Conservation (phyloP, 2,888 invertebrate genomes). For the Drosophila rellima region DNA sequence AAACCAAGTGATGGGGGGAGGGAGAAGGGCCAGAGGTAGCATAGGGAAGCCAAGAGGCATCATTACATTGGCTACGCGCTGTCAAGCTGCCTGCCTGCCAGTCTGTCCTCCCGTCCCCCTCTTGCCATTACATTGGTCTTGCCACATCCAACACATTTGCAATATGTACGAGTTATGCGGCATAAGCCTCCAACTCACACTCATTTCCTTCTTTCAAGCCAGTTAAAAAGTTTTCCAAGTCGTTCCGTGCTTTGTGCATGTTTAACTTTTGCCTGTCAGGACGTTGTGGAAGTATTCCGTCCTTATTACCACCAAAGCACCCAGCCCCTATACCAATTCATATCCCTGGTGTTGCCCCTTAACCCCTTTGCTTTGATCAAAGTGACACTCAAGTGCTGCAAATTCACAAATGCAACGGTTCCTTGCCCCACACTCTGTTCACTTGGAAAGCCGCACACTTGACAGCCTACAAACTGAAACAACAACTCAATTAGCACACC, state of each 20-base stretch:
- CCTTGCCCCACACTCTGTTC: slow-evolving; percentile 2
- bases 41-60: slow-evolving; percentile 56
- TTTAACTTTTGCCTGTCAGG: slow-evolving; percentile 70
- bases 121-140: slow-evolving; percentile 14
- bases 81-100: slow-evolving; percentile 52
- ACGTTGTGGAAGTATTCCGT: slow-evolving; percentile 27
- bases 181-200: slow-evolving; percentile 62
- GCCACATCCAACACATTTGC: slow-evolving; percentile 50
- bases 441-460: slow-evolving; percentile 29
- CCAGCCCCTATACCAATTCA: neutral
- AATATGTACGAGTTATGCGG: slow-evolving; percentile 76
- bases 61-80: slow-evolving; percentile 76
- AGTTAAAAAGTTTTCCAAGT: slow-evolving; percentile 67
- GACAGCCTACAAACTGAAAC: slow-evolving; percentile 49
- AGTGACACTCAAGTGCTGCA: slow-evolving; percentile 61
- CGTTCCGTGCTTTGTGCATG: slow-evolving; percentile 71
- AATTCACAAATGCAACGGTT: slow-evolving; percentile 53
- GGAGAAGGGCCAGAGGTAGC: neutral
- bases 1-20: neutral
- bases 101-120: neutral
- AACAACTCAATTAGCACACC: slow-evolving; percentile 69
- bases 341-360: neutral
- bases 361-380: slow-evolving; percentile 53
- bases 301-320: slow-evolving; percentile 7
- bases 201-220: slow-evolving; percentile 63